Evolutionary conservation across 2,888 invertebrate genomes (phyloP).

Genomic region (Eubasilissa splendida): DNA sequence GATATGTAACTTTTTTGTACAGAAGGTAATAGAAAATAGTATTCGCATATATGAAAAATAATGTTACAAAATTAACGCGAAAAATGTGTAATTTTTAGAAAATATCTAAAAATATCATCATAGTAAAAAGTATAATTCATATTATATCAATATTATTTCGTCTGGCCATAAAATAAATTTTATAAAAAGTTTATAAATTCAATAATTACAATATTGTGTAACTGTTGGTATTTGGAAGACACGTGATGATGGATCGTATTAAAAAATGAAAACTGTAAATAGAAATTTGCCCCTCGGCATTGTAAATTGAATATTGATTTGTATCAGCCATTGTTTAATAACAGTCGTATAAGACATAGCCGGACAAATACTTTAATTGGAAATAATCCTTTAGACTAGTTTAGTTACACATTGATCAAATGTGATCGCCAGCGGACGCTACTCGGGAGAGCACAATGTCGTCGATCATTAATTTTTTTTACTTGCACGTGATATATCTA

Average conservation of each 20-base stretch:
- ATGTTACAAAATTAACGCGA: too few species aligned
- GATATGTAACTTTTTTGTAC: too few species aligned
- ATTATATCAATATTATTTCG: too few species aligned
- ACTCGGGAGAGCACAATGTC: slow-evolving; percentile 27
- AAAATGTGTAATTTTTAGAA: too few species aligned
- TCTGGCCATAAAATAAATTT: too few species aligned
- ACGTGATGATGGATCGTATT: not conserved
- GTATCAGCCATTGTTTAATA: slow-evolving; percentile 14
- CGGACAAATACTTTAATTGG: slow-evolving; percentile 37
- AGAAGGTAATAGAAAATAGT: too few species aligned
- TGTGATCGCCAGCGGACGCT: slow-evolving; percentile 28
- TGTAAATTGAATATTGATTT: slow-evolving; percentile 32
- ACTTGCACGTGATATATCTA: slow-evolving; percentile 22
- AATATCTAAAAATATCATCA: too few species aligned
- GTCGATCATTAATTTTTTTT: slow-evolving; percentile 21
- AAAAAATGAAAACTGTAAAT: slow-evolving; percentile 13
- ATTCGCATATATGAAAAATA: too few species aligned
- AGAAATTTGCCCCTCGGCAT: slow-evolving; percentile 33
- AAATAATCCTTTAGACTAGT: slow-evolving; percentile 27
- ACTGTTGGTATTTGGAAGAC: too few species aligned
- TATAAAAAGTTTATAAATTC: too few species aligned
- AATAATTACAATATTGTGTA: too few species aligned
- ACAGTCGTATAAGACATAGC: slow-evolving; percentile 27
- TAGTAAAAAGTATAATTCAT: too few species aligned
- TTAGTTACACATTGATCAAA: slow-evolving; percentile 33